Percentiles rank a stretch among this genome's conserved stretches.
Conservation (phyloP, 1,140 invertebrate species). For the Sinonovacula constricta region DNA sequence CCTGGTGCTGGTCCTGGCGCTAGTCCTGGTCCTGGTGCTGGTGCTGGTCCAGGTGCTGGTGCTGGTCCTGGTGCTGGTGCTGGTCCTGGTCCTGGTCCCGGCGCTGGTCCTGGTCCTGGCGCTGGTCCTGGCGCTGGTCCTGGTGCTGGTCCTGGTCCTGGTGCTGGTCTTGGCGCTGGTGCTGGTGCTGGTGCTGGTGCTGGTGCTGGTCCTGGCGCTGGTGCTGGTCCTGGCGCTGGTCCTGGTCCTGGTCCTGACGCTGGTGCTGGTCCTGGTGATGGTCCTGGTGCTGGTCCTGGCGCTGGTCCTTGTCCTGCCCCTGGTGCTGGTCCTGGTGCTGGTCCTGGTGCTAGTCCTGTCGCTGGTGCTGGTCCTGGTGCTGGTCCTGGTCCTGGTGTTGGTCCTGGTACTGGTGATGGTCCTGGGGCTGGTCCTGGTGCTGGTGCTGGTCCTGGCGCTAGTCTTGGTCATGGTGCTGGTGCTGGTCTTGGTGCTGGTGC, state of each 20-base stretch:
- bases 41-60: not conserved
- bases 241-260: not conserved
- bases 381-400: too few species aligned
- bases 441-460: conserved; percentile 1
- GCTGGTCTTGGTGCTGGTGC: too few species aligned
- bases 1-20: not conserved
- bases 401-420: too few species aligned
- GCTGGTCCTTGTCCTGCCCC: too few species aligned
- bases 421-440: not conserved
- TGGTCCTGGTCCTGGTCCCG: not conserved
- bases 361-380: not conserved
- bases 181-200: not conserved
- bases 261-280: conserved; percentile 10
- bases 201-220: not conserved
- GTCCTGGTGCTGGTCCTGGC: not conserved
- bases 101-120: not conserved
- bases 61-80: not conserved
- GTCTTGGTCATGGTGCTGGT: not conserved
- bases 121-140: not conserved
- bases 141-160: not conserved
- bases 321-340: not conserved
- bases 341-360: conserved; percentile 10
- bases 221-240: conserved; percentile 1
- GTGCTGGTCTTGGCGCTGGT: not conserved
- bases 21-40: not conserved